A percentile compares a stretch with the other conserved stretches of the same genome.
phyloP scores from a whole-genome alignment of 2,797 vertebrate species.

The Brachyalestes nurse region DNA sequence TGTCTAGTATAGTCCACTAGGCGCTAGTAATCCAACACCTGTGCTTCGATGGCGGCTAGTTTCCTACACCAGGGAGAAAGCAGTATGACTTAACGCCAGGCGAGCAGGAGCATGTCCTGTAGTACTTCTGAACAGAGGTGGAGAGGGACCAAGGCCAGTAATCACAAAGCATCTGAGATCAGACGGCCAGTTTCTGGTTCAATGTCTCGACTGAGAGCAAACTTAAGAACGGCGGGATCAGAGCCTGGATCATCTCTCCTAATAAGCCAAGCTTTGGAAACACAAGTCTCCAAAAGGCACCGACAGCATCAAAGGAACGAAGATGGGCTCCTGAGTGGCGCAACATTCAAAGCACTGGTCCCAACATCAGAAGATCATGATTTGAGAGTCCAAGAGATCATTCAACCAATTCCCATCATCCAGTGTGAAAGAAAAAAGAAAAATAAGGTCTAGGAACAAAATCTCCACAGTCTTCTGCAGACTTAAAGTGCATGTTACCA shows the following conservation, averaged over 20 bases:
- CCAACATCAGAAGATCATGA: too few relatives aligned
- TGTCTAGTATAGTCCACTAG: neutral
- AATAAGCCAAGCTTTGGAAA: neutral
- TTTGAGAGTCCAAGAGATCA: too few relatives aligned
- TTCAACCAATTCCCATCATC: too few relatives aligned
- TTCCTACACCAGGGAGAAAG: constrained; percentile 20
- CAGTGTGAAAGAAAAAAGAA: too few relatives aligned
- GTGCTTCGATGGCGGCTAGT: constrained; percentile 1
- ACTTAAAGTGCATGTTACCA: too few relatives aligned
- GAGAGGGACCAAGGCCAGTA: constrained; percentile 2
- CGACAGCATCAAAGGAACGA: neutral
- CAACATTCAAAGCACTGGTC: too few relatives aligned
- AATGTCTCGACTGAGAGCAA: constrained; percentile 2
- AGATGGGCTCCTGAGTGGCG: too few relatives aligned
- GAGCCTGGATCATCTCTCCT: neutral
- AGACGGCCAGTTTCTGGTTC: constrained; percentile 24
- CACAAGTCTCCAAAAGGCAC: neutral
- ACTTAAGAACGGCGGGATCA: neutral
- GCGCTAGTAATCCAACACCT: constrained; percentile 26
- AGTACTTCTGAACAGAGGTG: constrained; percentile 32
- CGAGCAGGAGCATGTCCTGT: constrained; percentile 31
- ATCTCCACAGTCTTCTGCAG: too few relatives aligned
- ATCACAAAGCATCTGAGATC: constrained; percentile 18
- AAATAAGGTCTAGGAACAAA: neutral
- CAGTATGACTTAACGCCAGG: constrained; percentile 22